Conservation (phyloP, 2,888 invertebrate genomes). For the Polymixis flavicincta region DNA sequence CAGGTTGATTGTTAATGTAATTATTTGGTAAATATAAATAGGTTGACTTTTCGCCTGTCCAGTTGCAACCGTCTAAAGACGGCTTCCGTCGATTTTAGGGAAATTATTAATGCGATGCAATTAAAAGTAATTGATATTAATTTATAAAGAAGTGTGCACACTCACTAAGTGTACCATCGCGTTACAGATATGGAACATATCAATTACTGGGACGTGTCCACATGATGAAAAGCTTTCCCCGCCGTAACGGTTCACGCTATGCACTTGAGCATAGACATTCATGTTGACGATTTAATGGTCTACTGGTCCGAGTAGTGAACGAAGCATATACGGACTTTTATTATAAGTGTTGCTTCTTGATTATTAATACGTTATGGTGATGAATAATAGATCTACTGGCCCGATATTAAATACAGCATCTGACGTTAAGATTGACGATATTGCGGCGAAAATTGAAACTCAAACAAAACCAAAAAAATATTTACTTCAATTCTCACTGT, state of each 20-base stretch:
- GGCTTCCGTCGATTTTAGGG: neutral
- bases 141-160: constrained; percentile 38
- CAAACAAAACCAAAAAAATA: neutral
- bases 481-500: constrained; percentile 1
- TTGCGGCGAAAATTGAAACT: neutral
- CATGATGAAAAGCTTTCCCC: constrained; percentile 66
- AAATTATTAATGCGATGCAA: constrained; percentile 16
- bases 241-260: constrained; percentile 60
- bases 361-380: constrained; percentile 20
- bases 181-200: constrained; percentile 64
- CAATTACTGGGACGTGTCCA: constrained; percentile 67
- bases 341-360: constrained; percentile 38
- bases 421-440: neutral
- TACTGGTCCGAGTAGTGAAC: constrained; percentile 54
- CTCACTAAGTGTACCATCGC: constrained; percentile 55
- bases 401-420: neutral
- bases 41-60: neutral
- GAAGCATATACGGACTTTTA: constrained; percentile 48
- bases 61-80: neutral
- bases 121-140: constrained; percentile 36
- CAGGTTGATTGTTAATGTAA: neutral
- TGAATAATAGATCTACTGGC: constrained; percentile 4
- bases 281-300: constrained; percentile 65
- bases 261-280: constrained; percentile 55
- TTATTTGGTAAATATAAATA: neutral